Conservation (phyloP, 1,140 invertebrate genomes). For the Drosophila prosaltans region DNA sequence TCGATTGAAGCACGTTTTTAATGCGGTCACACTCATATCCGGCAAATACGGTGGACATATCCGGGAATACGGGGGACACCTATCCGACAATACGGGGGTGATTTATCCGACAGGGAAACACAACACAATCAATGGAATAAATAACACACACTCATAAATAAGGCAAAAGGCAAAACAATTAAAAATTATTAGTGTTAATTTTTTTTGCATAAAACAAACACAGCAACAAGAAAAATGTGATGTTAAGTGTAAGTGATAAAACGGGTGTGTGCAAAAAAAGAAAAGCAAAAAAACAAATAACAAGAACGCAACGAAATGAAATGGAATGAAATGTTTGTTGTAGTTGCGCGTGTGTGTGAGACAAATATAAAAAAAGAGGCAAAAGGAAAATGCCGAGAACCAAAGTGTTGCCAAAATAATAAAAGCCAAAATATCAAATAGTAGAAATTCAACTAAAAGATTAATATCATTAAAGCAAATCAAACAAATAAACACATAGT, state of each 20-base stretch:
- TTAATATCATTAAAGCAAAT: neutral
- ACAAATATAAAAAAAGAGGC: constrained; percentile 45
- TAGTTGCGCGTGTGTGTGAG: constrained; percentile 21
- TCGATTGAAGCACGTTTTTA: too few relatives aligned
- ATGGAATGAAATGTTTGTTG: constrained; percentile 33
- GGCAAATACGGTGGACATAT: neutral
- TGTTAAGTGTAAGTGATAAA: constrained; percentile 66
- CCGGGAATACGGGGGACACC: neutral
- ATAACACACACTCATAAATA: constrained; percentile 7
- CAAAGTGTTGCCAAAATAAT: constrained; percentile 38
- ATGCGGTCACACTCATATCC: too few relatives aligned
- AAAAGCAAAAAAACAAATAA: neutral
- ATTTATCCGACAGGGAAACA: constrained; percentile 11
- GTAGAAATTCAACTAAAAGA: neutral
- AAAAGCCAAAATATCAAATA: constrained; percentile 14
- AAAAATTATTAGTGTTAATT: constrained; percentile 19
- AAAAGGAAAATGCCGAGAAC: constrained; percentile 54
- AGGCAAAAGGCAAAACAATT: constrained; percentile 16
- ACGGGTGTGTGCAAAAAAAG: constrained; percentile 5
- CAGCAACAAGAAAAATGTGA: constrained; percentile 63
- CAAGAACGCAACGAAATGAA: constrained; percentile 22
- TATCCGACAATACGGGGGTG: neutral
- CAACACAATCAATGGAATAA: constrained; percentile 13
- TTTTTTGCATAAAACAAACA: constrained; percentile 11
- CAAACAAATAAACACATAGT: constrained; percentile 3